These are phyloP conservation scores for Eristalis tenax DNA, from an alignment of 2,888 invertebrate genomes.

Conservation along the genomic window DNA sequence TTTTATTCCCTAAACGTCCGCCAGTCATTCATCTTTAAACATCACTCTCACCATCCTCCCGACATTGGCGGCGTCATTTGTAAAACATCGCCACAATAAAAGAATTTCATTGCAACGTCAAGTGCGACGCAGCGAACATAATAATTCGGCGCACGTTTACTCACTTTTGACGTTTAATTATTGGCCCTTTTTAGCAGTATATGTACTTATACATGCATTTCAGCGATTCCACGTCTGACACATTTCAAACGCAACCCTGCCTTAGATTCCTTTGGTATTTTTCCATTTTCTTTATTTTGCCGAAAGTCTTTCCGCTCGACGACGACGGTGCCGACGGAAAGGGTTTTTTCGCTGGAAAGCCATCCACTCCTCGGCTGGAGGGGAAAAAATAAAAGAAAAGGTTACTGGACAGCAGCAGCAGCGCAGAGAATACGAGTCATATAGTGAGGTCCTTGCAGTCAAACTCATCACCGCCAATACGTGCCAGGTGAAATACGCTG, in stretches of 20 bases:
- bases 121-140: slow-evolving; percentile 28
- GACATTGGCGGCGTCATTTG: slow-evolving; percentile 25
- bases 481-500: slow-evolving; percentile 63
- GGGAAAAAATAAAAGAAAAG: slow-evolving; percentile 1
- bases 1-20: background rate
- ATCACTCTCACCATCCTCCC: background rate
- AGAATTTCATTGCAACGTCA: slow-evolving; percentile 47
- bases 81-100: slow-evolving; percentile 22
- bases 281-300: slow-evolving; percentile 6
- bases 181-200: slow-evolving; percentile 61
- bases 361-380: background rate
- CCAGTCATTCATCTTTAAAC: slow-evolving; percentile 24
- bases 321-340: background rate
- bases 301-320: slow-evolving; percentile 3
- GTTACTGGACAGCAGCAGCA: slow-evolving; percentile 5
- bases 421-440: slow-evolving; percentile 19
- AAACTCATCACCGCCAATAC: slow-evolving; percentile 60
- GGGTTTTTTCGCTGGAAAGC: slow-evolving; percentile 15
- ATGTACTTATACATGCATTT: background rate
- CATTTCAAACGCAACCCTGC: slow-evolving; percentile 48
- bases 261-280: slow-evolving; percentile 4
- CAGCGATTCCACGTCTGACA: slow-evolving; percentile 52
- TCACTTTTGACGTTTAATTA: slow-evolving; percentile 80
- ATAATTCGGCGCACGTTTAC: slow-evolving; percentile 76
- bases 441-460: slow-evolving; percentile 54